phyloP scores from a whole-genome alignment of 2,888 invertebrate genomes.

The Drosophila melanosoma region DNA sequence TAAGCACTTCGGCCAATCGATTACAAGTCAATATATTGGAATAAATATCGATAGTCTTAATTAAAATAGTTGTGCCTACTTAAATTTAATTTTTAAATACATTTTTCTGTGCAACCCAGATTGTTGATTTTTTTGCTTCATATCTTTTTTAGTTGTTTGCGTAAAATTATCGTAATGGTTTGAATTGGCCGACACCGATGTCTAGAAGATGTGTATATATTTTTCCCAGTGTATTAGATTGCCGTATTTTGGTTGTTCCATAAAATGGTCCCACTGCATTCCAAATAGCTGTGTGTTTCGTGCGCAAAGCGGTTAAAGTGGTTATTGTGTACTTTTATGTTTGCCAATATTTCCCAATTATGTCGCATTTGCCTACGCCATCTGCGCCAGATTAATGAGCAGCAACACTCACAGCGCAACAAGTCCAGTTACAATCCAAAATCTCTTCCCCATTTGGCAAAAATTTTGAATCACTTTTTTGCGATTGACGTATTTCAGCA shows the following conservation, averaged over 20 bases:
- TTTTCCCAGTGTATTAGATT: background rate
- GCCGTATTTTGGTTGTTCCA: background rate
- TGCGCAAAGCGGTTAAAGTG: conserved; percentile 46
- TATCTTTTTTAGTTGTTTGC: background rate
- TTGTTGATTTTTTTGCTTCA: background rate
- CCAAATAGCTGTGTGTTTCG: conserved; percentile 38
- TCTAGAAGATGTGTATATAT: background rate
- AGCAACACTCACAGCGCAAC: conserved; percentile 14
- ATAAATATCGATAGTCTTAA: conserved; percentile 7
- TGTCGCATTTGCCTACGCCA: conserved; percentile 77
- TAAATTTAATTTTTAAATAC: background rate
- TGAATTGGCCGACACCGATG: background rate
- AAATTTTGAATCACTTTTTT: conserved; percentile 68
- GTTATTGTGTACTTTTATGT: conserved; percentile 39
- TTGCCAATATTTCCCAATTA: conserved; percentile 70
- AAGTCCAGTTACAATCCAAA: conserved; percentile 51
- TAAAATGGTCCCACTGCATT: conserved; percentile 35
- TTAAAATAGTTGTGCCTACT: background rate
- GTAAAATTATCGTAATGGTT: no score
- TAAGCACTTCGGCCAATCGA: conserved; percentile 9
- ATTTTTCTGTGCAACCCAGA: background rate
- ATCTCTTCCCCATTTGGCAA: conserved; percentile 61
- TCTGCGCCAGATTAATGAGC: conserved; percentile 55
- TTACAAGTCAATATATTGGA: background rate
- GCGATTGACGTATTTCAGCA: conserved; percentile 70